These are phyloP conservation scores for Lepidurus packardi DNA, from an alignment of 1,140 invertebrate genomes.

Conservation along the genomic window DNA sequence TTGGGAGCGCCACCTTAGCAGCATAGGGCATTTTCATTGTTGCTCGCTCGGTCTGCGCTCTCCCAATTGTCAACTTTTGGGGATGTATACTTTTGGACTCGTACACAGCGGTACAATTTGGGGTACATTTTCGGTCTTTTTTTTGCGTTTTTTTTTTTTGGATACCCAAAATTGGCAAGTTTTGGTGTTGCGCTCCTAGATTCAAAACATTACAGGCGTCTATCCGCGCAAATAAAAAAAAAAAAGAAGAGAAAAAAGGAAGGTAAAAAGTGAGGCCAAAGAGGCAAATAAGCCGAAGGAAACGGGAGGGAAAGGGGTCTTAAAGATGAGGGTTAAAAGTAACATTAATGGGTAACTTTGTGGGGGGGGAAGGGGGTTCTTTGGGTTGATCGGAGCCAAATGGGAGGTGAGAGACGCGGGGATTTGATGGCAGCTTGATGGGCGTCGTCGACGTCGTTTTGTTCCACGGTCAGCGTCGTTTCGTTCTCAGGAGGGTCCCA, in stretches of 20 bases:
- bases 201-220: no score
- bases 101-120: background rate
- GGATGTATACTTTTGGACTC: background rate
- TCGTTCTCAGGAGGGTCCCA: constrained; percentile 20
- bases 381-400: constrained; percentile 17
- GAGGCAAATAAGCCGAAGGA: constrained; percentile 7
- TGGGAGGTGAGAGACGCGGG: constrained; percentile 17
- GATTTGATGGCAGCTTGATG: constrained; percentile 18
- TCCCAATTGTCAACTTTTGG: background rate
- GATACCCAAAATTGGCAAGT: background rate
- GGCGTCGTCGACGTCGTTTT: constrained; percentile 12
- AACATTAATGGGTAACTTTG: background rate
- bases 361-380: background rate
- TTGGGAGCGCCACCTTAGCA: no score
- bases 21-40: background rate
- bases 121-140: background rate
- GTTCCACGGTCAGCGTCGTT: constrained; percentile 20
- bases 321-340: constrained; percentile 1
- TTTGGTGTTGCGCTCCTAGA: background rate
- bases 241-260: no score
- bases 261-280: background rate
- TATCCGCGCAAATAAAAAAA: no score
- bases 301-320: background rate
- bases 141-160: background rate
- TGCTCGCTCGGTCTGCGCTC: background rate